phyloP scores from a whole-genome alignment of 2,113 vertebrate species.

The Motacilla alba region DNA sequence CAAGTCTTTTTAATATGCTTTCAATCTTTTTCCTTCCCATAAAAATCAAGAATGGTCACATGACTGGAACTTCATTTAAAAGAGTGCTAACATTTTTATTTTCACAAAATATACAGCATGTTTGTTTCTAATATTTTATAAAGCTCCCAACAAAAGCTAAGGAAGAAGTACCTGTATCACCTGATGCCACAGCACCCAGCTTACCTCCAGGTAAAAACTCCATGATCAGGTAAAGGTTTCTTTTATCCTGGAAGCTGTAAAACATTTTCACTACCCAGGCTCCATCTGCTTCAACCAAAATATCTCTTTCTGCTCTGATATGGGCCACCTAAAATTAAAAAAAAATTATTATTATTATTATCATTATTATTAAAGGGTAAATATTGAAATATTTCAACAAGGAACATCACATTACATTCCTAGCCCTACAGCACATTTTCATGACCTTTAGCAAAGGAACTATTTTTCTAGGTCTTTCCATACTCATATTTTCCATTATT shows the following conservation, averaged over 20 bases:
- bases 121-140: not conserved
- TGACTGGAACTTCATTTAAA: not conserved
- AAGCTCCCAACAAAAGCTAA: not conserved
- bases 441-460: not conserved
- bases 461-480: not conserved
- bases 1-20: not conserved
- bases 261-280: slow-evolving; percentile 99
- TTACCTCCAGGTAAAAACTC: slow-evolving; percentile 97
- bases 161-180: not conserved
- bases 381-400: not conserved
- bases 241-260: slow-evolving; percentile 99
- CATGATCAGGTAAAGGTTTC: slow-evolving; percentile 98
- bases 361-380: not conserved
- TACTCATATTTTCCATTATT: not conserved
- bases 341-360: too few relatives aligned
- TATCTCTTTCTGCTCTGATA: slow-evolving; percentile 95
- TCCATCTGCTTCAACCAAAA: slow-evolving; percentile 95
- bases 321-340: slow-evolving; percentile 83
- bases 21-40: not conserved
- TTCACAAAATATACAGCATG: not conserved
- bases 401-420: not conserved
- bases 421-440: not conserved
- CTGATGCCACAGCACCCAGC: not conserved
- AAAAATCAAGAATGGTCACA: not conserved
- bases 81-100: not conserved